These are phyloP conservation scores for Elymnias hypermnestra DNA, from an alignment of 1,140 invertebrate species.

Conservation along the genomic window DNA sequence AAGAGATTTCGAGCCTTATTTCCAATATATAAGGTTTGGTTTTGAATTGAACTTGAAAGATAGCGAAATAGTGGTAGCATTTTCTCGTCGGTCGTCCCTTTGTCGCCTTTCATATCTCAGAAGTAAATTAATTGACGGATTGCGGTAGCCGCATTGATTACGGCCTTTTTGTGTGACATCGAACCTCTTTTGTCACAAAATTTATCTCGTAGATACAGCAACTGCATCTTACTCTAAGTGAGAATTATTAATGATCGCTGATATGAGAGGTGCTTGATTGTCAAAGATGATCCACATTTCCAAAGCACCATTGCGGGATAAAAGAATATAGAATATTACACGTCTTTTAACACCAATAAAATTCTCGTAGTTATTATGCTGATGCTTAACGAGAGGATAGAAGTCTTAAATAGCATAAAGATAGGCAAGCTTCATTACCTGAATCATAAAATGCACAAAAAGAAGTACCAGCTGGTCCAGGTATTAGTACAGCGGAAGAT, in stretches of 20 bases:
- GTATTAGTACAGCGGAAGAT: too few relatives aligned
- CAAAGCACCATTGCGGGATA: too few relatives aligned
- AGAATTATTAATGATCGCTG: slow-evolving; percentile 14
- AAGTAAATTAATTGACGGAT: slow-evolving; percentile 71
- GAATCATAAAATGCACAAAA: too few relatives aligned
- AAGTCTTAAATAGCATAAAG: too few relatives aligned
- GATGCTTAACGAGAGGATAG: too few relatives aligned
- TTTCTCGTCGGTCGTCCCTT: slow-evolving; percentile 49
- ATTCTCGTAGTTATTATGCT: too few relatives aligned
- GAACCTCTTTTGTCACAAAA: slow-evolving; percentile 57
- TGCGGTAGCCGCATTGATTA: slow-evolving; percentile 61
- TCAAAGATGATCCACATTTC: not conserved
- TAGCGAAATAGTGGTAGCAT: slow-evolving; percentile 47
- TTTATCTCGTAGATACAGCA: slow-evolving; percentile 45
- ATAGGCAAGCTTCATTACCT: too few relatives aligned
- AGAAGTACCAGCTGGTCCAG: too few relatives aligned
- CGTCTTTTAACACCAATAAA: too few relatives aligned
- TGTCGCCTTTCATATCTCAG: slow-evolving; percentile 64
- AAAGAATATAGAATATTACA: too few relatives aligned
- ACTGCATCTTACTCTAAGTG: slow-evolving; percentile 31
- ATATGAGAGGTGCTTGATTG: slow-evolving; percentile 1
- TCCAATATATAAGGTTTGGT: slow-evolving; percentile 21
- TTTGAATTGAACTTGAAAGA: slow-evolving; percentile 9
- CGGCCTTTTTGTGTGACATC: slow-evolving; percentile 53
- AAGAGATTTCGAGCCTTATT: slow-evolving; percentile 31